Conservation (phyloP, 2,797 vertebrate species). For the Lutjanus campechanus region DNA sequence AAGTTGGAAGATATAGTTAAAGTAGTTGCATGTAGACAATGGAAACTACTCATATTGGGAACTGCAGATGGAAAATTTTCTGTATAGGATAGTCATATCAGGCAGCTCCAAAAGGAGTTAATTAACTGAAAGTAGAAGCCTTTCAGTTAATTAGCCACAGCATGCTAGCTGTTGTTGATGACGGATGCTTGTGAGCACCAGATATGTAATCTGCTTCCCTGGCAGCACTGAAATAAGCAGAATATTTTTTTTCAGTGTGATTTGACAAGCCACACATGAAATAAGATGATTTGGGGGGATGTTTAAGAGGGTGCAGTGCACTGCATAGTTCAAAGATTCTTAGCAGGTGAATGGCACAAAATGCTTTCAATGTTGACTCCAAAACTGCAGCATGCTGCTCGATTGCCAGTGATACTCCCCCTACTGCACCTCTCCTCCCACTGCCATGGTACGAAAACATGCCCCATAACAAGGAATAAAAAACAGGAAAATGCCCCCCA, state of each 20-base stretch:
- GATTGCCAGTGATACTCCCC: neutral
- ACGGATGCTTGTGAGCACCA: slow-evolving; percentile 26
- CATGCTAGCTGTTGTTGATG: slow-evolving; percentile 24
- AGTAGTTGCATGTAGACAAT: slow-evolving; percentile 11
- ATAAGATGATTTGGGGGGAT: neutral
- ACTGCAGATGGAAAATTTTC: slow-evolving; percentile 18
- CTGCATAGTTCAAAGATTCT: neutral
- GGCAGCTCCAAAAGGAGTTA: slow-evolving; percentile 12
- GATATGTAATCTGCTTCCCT: slow-evolving; percentile 26
- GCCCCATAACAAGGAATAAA: neutral
- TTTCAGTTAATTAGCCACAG: slow-evolving; percentile 43
- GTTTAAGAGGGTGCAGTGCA: neutral
- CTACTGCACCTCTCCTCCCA: slow-evolving; percentile 8
- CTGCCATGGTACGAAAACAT: slow-evolving; percentile 16
- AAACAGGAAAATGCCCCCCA: neutral
- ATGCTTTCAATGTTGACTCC: slow-evolving; percentile 9
- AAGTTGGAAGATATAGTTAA: neutral
- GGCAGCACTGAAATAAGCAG: slow-evolving; percentile 2
- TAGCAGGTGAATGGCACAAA: slow-evolving; percentile 7
- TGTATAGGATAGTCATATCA: slow-evolving; percentile 6
- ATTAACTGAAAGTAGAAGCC: slow-evolving; percentile 27
- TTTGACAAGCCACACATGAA: neutral
- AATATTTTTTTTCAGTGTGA: neutral
- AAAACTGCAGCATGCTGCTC: slow-evolving; percentile 14
- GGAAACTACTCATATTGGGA: slow-evolving; percentile 3